Percentiles rank a stretch among this genome's conserved stretches.
Conservation (phyloP, 2,797 vertebrate species). For the Notolabrus celidotus region DNA sequence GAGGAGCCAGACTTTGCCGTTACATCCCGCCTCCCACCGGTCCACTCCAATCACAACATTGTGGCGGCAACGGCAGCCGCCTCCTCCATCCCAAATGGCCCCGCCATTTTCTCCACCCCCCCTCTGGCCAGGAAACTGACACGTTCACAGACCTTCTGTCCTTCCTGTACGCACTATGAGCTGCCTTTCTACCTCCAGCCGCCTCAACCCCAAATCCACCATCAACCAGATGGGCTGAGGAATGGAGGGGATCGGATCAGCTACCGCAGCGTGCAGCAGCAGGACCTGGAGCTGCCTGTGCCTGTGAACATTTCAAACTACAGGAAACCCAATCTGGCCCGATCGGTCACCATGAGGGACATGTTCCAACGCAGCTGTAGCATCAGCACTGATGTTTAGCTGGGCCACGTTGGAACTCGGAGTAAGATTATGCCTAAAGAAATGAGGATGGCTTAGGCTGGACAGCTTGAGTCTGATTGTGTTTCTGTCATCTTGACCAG, state of each 20-base stretch:
- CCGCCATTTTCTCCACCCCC: slow-evolving; percentile 88
- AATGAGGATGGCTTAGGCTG: slow-evolving; percentile 13
- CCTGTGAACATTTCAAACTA: slow-evolving; percentile 85
- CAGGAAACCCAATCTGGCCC: slow-evolving; percentile 92
- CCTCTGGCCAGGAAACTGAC: slow-evolving; percentile 88
- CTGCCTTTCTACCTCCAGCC: slow-evolving; percentile 97
- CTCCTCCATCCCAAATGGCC: slow-evolving; percentile 90
- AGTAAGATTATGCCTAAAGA: slow-evolving; percentile 12
- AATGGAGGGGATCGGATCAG: slow-evolving; percentile 93
- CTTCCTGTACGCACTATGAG: slow-evolving; percentile 90
- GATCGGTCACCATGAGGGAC: slow-evolving; percentile 95
- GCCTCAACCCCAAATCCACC: slow-evolving; percentile 72
- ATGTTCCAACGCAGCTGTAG: slow-evolving; percentile 96
- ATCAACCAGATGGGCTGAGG: slow-evolving; percentile 88
- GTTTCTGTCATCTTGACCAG: slow-evolving; percentile 52
- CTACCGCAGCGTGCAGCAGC: slow-evolving; percentile 91
- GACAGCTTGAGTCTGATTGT: slow-evolving; percentile 41
- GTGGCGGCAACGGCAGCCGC: slow-evolving; percentile 91
- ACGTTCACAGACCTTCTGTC: slow-evolving; percentile 90
- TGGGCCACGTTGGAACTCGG: neutral
- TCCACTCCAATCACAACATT: slow-evolving; percentile 93
- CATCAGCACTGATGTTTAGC: slow-evolving; percentile 97
- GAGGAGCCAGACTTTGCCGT: slow-evolving; percentile 98
- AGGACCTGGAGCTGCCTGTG: slow-evolving; percentile 88
- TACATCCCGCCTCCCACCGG: slow-evolving; percentile 91